phyloP scores from a whole-genome alignment of 2,888 invertebrate genomes.

The Lasioglossum morio region DNA sequence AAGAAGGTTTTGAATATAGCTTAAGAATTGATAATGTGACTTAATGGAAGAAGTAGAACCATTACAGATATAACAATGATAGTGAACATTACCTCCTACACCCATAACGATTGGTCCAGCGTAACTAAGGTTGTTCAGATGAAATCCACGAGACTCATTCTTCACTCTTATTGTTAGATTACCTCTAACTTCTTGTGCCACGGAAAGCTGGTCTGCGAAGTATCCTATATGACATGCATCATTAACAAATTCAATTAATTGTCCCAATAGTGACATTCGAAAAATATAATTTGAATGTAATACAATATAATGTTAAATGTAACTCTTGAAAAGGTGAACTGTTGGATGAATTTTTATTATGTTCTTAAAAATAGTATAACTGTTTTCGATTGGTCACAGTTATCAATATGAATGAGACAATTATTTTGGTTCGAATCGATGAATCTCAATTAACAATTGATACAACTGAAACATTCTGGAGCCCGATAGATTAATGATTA shows the following conservation, averaged over 20 bases:
- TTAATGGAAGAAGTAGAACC: neutral
- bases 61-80: neutral
- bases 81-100: conserved; percentile 90
- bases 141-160: conserved; percentile 93
- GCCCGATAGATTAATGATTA: neutral
- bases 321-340: neutral
- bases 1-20: neutral
- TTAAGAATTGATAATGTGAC: neutral
- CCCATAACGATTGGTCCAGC: conserved; percentile 99
- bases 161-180: conserved; percentile 92
- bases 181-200: conserved; percentile 91
- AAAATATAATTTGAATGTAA: neutral
- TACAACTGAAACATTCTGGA: neutral
- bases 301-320: neutral
- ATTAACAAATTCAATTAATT: conserved; percentile 15
- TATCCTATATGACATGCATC: conserved; percentile 87
- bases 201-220: conserved; percentile 92
- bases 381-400: neutral
- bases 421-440: neutral
- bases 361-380: neutral
- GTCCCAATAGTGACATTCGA: neutral
- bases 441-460: neutral
- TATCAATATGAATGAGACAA: neutral
- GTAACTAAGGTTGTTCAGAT: conserved; percentile 95
- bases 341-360: neutral